Evolutionary conservation across 2,113 vertebrate genomes (phyloP).

Genomic region (Machaerirhynchus nigripectus): DNA sequence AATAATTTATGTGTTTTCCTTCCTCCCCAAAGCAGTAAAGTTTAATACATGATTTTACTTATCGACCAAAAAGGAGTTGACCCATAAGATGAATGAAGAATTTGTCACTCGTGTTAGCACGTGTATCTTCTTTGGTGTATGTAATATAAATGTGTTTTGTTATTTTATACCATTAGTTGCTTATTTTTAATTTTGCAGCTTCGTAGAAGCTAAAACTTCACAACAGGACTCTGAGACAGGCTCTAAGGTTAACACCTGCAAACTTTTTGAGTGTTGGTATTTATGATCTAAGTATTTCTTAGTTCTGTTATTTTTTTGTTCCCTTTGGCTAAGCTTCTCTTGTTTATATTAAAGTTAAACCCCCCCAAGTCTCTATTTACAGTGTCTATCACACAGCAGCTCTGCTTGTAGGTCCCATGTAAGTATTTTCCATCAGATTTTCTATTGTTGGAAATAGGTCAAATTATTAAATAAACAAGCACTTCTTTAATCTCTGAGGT

Average conservation of each 20-base stretch:
- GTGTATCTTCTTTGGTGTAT: not conserved
- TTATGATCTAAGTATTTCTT: not conserved
- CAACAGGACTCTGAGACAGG: not conserved
- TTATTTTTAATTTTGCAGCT: not conserved
- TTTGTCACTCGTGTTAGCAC: not conserved
- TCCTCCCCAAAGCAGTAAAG: not conserved
- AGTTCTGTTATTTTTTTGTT: not conserved
- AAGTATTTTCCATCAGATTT: not conserved
- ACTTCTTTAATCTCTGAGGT: not conserved
- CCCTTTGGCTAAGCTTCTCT: not conserved
- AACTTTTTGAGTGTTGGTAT: not conserved
- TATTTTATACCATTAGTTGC: not conserved
- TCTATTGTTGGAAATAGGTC: not conserved
- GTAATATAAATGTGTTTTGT: not conserved
- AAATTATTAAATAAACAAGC: not conserved
- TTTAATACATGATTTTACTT: not conserved
- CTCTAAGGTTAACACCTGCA: not conserved
- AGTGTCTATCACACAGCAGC: not conserved
- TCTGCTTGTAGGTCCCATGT: not conserved
- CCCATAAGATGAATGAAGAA: not conserved
- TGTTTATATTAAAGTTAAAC: not conserved
- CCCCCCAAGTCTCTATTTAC: not conserved
- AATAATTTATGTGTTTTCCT: constrained; percentile 1
- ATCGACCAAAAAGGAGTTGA: not conserved
- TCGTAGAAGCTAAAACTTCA: not conserved